Evolutionary conservation across 2,113 vertebrate species (phyloP).

Genomic region (Etheostoma spectabile): DNA sequence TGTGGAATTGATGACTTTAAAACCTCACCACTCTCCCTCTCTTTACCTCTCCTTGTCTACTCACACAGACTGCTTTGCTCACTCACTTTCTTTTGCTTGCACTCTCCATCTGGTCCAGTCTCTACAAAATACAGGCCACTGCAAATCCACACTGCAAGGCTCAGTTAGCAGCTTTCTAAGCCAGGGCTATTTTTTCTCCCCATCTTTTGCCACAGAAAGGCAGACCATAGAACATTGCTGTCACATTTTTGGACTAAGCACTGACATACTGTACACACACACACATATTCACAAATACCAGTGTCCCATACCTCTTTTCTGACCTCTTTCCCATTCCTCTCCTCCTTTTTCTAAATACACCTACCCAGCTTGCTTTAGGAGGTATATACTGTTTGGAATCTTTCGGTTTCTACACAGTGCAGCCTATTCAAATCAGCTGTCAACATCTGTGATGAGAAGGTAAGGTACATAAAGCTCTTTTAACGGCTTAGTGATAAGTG

Average conservation of each 20-base stretch:
- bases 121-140: constrained; percentile 48
- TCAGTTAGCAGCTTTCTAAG: constrained; percentile 40
- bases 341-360: background rate
- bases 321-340: constrained; percentile 36
- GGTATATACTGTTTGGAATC: background rate
- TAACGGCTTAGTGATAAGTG: background rate
- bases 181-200: constrained; percentile 30
- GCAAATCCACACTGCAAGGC: constrained; percentile 48
- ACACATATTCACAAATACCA: constrained; percentile 1
- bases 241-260: constrained; percentile 41
- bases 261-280: constrained; percentile 32
- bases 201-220: constrained; percentile 38
- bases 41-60: constrained; percentile 5
- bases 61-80: constrained; percentile 7
- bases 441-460: background rate
- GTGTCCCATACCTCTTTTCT: constrained; percentile 58
- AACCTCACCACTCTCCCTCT: constrained; percentile 40
- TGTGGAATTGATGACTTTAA: constrained; percentile 60
- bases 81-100: constrained; percentile 19
- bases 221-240: constrained; percentile 62
- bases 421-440: constrained; percentile 7
- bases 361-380: constrained; percentile 15
- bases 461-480: background rate
- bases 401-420: background rate
- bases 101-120: constrained; percentile 34